phyloP scores from a whole-genome alignment of 2,113 vertebrate species.

The Malaclemys terrapin region DNA sequence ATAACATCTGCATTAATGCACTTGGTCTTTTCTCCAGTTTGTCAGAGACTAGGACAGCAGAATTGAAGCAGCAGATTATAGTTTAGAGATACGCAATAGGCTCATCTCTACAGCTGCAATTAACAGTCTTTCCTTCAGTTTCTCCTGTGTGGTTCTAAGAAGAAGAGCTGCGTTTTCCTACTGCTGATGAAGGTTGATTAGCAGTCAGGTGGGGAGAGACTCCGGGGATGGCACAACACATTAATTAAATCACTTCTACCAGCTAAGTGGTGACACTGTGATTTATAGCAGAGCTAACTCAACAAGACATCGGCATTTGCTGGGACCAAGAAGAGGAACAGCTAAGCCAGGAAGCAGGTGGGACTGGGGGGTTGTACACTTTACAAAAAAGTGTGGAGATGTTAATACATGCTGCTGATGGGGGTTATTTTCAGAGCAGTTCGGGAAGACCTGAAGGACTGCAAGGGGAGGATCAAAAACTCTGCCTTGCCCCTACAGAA shows the following conservation, averaged over 20 bases:
- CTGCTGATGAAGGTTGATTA: constrained; percentile 83
- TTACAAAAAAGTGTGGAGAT: constrained; percentile 2
- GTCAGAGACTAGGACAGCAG: constrained; percentile 27
- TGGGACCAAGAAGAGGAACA: constrained; percentile 68
- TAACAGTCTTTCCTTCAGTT: constrained; percentile 66
- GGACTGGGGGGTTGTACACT: constrained; percentile 14
- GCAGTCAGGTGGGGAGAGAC: constrained; percentile 80
- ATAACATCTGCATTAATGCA: constrained; percentile 70
- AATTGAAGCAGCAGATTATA: constrained; percentile 32
- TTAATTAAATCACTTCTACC: constrained; percentile 85
- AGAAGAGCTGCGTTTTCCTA: constrained; percentile 58
- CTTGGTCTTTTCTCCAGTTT: constrained; percentile 23
- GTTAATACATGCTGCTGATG: not conserved
- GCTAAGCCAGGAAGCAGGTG: constrained; percentile 64
- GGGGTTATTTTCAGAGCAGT: not conserved
- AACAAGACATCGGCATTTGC: constrained; percentile 76
- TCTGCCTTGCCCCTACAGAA: not conserved
- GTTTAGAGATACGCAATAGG: constrained; percentile 70
- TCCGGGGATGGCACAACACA: constrained; percentile 74
- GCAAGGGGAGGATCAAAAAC: not conserved
- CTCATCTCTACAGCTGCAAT: constrained; percentile 62
- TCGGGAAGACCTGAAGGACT: not conserved
- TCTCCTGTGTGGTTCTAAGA: constrained; percentile 33
- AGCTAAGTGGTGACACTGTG: constrained; percentile 85
- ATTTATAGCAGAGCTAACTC: constrained; percentile 82